phyloP scores from a whole-genome alignment of 1,140 invertebrate species.

The Frieseomelitta varia region DNA sequence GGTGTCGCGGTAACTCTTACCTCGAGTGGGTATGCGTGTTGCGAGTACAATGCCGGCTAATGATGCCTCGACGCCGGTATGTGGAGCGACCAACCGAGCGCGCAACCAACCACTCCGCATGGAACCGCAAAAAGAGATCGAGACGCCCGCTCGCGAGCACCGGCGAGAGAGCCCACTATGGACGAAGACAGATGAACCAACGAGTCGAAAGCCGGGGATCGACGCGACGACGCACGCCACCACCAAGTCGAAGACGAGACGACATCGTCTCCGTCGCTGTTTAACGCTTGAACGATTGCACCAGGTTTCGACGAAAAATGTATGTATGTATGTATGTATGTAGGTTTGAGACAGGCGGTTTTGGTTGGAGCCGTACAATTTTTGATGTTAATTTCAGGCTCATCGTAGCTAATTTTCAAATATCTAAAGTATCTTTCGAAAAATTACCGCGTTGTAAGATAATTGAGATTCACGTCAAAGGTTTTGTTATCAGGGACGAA shows the following conservation, averaged over 20 bases:
- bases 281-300: slow-evolving; percentile 15
- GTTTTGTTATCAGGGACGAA: no score
- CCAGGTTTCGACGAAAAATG: neutral
- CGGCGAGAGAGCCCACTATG: neutral
- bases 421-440: no score
- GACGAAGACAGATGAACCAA: slow-evolving; percentile 42
- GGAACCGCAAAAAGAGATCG: slow-evolving; percentile 48
- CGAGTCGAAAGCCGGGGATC: slow-evolving; percentile 2
- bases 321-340: no score
- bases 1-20: slow-evolving; percentile 77
- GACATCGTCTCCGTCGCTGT: neutral
- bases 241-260: neutral
- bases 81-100: slow-evolving; percentile 52
- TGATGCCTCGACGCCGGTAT: slow-evolving; percentile 72
- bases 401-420: no score
- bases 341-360: no score
- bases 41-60: slow-evolving; percentile 75
- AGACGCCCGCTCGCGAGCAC: neutral
- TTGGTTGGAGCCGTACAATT: no score
- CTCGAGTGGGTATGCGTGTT: slow-evolving; percentile 68
- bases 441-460: no score
- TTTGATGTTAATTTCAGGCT: no score
- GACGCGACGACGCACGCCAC: neutral
- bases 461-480: no score
- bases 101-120: slow-evolving; percentile 38